Conservation (phyloP, 2,113 vertebrate species). For the Illadopsis cleaveri region DNA sequence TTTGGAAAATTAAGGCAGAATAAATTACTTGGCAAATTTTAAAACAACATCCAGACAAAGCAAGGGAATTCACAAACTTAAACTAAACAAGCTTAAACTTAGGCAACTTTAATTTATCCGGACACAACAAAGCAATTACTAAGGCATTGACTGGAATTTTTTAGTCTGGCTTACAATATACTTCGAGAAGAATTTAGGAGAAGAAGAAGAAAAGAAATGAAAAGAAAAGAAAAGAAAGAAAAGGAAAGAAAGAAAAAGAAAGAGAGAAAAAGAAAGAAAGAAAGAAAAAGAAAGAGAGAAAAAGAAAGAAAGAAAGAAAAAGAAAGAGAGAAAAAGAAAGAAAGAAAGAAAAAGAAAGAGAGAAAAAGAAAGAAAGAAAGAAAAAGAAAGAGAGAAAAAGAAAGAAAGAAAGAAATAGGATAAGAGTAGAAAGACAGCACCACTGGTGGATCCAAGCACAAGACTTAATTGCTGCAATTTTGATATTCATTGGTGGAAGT, state of each 20-base stretch:
- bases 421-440: background rate
- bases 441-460: rapidly evolving
- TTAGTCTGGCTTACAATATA: background rate
- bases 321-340: too few species aligned
- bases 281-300: too few species aligned
- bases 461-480: background rate
- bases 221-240: too few species aligned
- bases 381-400: too few species aligned
- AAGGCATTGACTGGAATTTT: background rate
- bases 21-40: background rate
- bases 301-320: too few species aligned
- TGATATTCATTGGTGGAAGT: background rate
- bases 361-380: too few species aligned
- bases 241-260: too few species aligned
- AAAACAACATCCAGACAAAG: background rate
- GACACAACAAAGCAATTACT: background rate
- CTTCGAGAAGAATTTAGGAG: background rate
- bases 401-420: too few species aligned
- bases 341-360: too few species aligned
- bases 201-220: background rate
- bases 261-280: too few species aligned
- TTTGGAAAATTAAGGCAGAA: background rate
- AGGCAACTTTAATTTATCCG: background rate
- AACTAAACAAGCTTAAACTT: background rate
- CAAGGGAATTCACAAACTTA: background rate